Evolutionary conservation across 2,888 invertebrate species (phyloP), one percentile per base, ranked within the genome.

Genomic region (Heliconius sara): DNA sequence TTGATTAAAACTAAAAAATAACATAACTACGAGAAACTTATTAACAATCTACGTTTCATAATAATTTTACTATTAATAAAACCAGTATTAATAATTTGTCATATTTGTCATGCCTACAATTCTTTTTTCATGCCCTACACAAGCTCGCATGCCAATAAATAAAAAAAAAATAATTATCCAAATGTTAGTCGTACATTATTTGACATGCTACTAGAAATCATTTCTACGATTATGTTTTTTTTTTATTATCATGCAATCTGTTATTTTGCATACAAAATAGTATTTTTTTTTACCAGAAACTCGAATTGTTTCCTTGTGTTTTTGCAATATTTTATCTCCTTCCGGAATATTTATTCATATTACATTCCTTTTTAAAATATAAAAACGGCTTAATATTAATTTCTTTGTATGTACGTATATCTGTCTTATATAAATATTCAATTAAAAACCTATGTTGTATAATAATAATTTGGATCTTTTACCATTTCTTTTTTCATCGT

Each of bases 121-220:
- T n/a, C 2, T 43, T n/a, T 52, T 39, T 1, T 47, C 47, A 47
- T 47, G 47, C 47, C 34, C 30, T 65, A 60, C 27, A 22, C n/a
- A 73, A 73, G 39, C 73, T 47, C 2, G 81, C 92, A 92, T 92
- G 92, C 92, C 87, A 80, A 65, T 25, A 66, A 65, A 43, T 16
- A 12, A 43, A 66, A 47, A 87, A 47, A 1, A 27, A 5, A 63
- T 5, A 27, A 27, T n/a, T 25, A 52, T 70, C 68, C 34, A 27
- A 27, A 87, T 85, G 89, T 89, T 87, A 86, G 87, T 88, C 86
- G 85, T 81, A 19, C 12, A 84, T 84, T 86, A 85, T 71, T 82
- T 77, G 84, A 82, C 91, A 91, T 92, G 91, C 92, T 86, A 34
- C 72, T 80, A 80, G 25, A n/a, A 47, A 60, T 71, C 39, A 27